phyloP scores from a whole-genome alignment of 2,888 invertebrate species.

The Leucophenga maculata region DNA sequence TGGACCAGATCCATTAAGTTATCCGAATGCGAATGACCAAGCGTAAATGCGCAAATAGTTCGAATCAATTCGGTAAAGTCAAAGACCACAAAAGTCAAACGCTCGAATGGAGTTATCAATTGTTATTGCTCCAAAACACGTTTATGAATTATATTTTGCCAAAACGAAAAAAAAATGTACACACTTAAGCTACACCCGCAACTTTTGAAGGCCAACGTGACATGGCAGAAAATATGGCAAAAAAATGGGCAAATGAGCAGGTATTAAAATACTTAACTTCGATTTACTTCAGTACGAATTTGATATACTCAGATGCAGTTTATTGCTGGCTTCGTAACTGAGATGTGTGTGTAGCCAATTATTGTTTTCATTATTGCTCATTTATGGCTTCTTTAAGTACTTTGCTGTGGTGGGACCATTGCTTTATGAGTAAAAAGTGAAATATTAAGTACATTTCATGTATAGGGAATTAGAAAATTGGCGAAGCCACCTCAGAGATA shows the following conservation, averaged over 20 bases:
- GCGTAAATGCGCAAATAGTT: background rate
- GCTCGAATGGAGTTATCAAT: conserved; percentile 5
- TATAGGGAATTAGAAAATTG: too few relatives aligned
- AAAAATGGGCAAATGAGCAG: background rate
- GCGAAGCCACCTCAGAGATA: too few relatives aligned
- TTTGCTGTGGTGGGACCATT: too few relatives aligned
- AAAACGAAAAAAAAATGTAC: background rate
- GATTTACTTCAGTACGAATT: background rate
- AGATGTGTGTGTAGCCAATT: background rate
- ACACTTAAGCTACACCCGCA: conserved; percentile 25
- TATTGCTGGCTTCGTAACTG: background rate
- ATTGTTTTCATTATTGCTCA: background rate
- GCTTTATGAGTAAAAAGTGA: too few relatives aligned
- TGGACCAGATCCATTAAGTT: conserved; percentile 23
- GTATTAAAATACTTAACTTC: background rate
- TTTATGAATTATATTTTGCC: background rate
- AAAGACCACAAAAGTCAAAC: background rate
- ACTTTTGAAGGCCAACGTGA: conserved; percentile 26
- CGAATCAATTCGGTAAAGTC: background rate
- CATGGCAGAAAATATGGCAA: conserved; percentile 32
- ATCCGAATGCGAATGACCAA: background rate
- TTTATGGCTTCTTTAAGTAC: background rate
- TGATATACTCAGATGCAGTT: background rate
- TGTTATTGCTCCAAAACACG: background rate
- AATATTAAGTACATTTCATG: too few relatives aligned